Conservation (phyloP, 64 coral and sea anemone genomes). For the Stichodactyla helianthus region DNA sequence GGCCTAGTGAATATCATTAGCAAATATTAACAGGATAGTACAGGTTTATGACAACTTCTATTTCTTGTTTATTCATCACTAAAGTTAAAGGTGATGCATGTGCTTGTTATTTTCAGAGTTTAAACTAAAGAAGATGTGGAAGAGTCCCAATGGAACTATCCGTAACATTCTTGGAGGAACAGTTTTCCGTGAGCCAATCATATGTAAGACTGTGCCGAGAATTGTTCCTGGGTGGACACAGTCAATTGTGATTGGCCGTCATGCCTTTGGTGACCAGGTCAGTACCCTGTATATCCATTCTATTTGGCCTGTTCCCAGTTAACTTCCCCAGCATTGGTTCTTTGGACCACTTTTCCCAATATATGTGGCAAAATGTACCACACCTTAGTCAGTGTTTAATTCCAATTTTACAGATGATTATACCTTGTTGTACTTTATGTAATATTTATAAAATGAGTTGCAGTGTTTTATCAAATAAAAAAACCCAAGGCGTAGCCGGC, state of each 20-base stretch:
- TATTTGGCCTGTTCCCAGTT: too few relatives aligned
- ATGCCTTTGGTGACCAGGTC: conserved; percentile 99
- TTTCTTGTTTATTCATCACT: not conserved
- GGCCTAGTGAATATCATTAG: too few relatives aligned
- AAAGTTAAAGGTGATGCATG: not conserved
- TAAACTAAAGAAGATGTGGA: conserved; percentile 99
- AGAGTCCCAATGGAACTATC: conserved; percentile 98
- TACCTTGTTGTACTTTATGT: too few relatives aligned
- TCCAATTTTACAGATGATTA: too few relatives aligned
- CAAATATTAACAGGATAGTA: not conserved
- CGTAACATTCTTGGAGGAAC: conserved; percentile 98
- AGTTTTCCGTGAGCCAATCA: conserved; percentile 96
- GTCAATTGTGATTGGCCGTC: conserved; percentile 96
- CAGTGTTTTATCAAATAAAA: too few relatives aligned
- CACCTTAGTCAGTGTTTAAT: too few relatives aligned
- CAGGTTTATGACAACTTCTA: not conserved
- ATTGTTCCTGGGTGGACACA: conserved; percentile 92
- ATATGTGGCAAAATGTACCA: too few relatives aligned
- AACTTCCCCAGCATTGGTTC: too few relatives aligned
- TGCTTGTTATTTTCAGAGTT: conserved; percentile 51
- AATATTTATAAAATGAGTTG: too few relatives aligned
- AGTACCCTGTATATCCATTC: not conserved
- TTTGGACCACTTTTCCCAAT: too few relatives aligned
- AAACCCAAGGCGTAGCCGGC: too few relatives aligned
- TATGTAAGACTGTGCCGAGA: conserved; percentile 88